These are phyloP conservation scores for Trichomalopsis sarcophagae DNA, from an alignment of 1,140 invertebrate species.

Conservation along the genomic window DNA sequence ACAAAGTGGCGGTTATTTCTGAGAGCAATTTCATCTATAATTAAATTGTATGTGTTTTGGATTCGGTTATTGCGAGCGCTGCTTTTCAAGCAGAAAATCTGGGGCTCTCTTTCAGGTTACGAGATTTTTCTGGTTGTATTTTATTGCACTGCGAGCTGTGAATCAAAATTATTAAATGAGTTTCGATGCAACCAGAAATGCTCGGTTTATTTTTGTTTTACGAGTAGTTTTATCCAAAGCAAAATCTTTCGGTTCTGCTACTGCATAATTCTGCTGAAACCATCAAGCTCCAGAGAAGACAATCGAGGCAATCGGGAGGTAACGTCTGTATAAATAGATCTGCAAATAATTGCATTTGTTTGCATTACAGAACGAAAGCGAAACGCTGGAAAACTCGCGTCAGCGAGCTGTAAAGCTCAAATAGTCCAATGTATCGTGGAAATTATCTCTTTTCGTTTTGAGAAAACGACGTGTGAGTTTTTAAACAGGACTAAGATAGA, in stretches of 20 bases:
- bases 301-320: slow-evolving; percentile 3
- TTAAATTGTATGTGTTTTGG: background rate
- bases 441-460: background rate
- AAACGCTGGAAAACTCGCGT: slow-evolving; percentile 23
- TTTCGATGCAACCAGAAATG: too few relatives aligned
- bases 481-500: too few relatives aligned
- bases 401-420: slow-evolving; percentile 2
- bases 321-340: slow-evolving; percentile 5
- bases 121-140: too few relatives aligned
- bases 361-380: background rate
- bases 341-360: slow-evolving; percentile 12
- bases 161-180: too few relatives aligned
- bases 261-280: background rate
- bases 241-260: background rate
- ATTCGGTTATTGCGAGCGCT: too few relatives aligned
- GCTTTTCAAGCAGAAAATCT: too few relatives aligned
- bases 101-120: too few relatives aligned
- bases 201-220: too few relatives aligned
- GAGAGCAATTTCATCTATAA: background rate
- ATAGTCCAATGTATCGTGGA: too few relatives aligned
- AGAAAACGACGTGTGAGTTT: background rate
- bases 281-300: background rate
- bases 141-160: too few relatives aligned
- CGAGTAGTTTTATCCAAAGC: background rate
- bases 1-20: background rate